Evolutionary conservation across 2,888 invertebrate species (phyloP), one percentile per base, ranked within the genome.

Genomic region (Theretra japonica): DNA sequence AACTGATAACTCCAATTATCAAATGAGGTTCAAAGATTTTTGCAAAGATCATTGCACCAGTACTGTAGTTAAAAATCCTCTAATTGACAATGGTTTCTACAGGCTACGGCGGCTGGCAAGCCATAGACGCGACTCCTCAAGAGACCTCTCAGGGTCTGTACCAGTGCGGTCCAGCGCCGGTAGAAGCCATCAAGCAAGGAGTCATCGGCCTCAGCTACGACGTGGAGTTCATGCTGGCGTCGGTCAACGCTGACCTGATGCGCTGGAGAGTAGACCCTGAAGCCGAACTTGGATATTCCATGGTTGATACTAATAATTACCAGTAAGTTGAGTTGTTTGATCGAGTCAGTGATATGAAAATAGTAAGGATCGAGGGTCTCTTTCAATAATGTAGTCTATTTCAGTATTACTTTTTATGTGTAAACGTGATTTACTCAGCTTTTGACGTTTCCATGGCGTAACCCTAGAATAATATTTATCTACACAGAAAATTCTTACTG

Each of bases 21-120:
- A n/a, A n/a, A n/a, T n/a, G n/a, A n/a, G n/a, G n/a, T n/a, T n/a
- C n/a, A n/a, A n/a, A n/a, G n/a, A n/a, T n/a, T n/a, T n/a, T n/a
- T n/a, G n/a, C n/a, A n/a, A n/a, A n/a, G n/a, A n/a, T n/a, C n/a
- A n/a, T n/a, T n/a, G n/a, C n/a, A n/a, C n/a, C n/a, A n/a, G n/a
- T n/a, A 41, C 41, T 41, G 11, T 11, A 3, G 3, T 41, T 15
- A 41, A 41, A 11, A 41, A 11, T 15, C 11, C 11, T 41, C 3
- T 41, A 41, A 15, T 11, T 15, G 41, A 41, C 15, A 11, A 15
- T 15, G 11, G 3, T 15, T 53, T 53, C 17, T 5, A 41, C 76
- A 95, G 96, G 97, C 17, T 97, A 97, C 84, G 97, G 97, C 0
- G 98, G 98, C n/a, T 98, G 98, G 98, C 98, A 98, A 91, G 97